Evolutionary conservation across 92 coral and sea anemone genomes (phyloP).

Genomic region (Chrysogorgia sp.): DNA sequence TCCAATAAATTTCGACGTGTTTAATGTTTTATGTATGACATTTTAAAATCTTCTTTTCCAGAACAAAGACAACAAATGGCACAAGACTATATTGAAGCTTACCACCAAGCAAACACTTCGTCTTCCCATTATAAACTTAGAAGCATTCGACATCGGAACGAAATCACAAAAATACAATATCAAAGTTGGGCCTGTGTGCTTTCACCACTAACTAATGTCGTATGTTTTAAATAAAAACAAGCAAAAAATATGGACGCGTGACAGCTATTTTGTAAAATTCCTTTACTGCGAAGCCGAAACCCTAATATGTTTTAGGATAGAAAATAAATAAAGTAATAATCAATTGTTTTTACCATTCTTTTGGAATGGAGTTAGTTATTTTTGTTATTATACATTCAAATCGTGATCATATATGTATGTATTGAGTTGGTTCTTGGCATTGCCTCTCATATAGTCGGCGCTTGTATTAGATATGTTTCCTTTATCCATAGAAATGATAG

Average conservation of each 20-base stretch:
- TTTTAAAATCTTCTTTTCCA: constrained; percentile 21
- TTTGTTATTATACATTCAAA: constrained; percentile 35
- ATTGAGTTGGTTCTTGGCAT: constrained; percentile 39
- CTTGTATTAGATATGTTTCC: constrained; percentile 22
- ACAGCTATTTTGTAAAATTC: constrained; percentile 38
- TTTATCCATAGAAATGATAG: constrained; percentile 25
- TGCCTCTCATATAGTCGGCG: constrained; percentile 27
- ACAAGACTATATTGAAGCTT: constrained; percentile 72
- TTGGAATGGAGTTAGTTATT: constrained; percentile 32
- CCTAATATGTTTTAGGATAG: constrained; percentile 41
- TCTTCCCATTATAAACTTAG: constrained; percentile 77
- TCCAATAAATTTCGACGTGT: too few relatives aligned
- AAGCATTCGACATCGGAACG: constrained; percentile 70
- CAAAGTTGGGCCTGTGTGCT: constrained; percentile 91
- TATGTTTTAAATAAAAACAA: constrained; percentile 16
- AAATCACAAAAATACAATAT: constrained; percentile 69
- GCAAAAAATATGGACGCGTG: constrained; percentile 5
- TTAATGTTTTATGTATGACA: not conserved
- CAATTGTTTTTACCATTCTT: constrained; percentile 42
- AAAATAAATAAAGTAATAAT: constrained; percentile 46
- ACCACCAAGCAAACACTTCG: constrained; percentile 67
- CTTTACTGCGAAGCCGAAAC: constrained; percentile 18
- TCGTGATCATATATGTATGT: constrained; percentile 17
- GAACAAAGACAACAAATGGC: constrained; percentile 70
- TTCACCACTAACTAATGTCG: constrained; percentile 39